These are phyloP conservation scores for Neoaliturus tenellus DNA, from an alignment of 2,888 invertebrate species.

Conservation along the genomic window DNA sequence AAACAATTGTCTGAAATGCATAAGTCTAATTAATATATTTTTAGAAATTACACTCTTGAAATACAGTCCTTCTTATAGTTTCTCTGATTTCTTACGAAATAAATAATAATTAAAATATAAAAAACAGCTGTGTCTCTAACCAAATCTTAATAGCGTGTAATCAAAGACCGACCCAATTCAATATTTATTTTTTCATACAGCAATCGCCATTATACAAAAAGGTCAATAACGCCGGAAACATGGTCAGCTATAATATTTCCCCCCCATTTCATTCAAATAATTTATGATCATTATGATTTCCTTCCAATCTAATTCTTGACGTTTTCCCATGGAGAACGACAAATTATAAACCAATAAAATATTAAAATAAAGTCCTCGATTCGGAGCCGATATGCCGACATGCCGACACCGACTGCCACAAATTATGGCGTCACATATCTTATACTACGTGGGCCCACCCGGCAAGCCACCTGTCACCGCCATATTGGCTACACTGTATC, in stretches of 20 bases:
- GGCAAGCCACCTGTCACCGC: neutral
- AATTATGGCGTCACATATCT: slow-evolving; percentile 6
- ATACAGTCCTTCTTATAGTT: no score
- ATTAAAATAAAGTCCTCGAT: neutral
- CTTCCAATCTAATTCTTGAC: neutral
- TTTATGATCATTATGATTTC: neutral
- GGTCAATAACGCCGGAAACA: neutral
- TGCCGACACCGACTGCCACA: neutral
- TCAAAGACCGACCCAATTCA: no score
- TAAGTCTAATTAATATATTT: no score
- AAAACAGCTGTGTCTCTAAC: no score
- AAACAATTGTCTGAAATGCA: no score
- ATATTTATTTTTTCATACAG: no score
- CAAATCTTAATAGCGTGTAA: no score
- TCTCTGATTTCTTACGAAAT: no score
- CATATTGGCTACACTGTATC: neutral
- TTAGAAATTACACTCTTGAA: no score
- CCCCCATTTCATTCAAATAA: neutral
- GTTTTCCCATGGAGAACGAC: neutral
- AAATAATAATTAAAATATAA: no score
- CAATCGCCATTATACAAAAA: no score
- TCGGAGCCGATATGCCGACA: neutral
- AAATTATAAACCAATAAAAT: neutral
- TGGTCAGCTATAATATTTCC: neutral
- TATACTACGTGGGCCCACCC: neutral